phyloP scores from a whole-genome alignment of 1,140 invertebrate genomes.

The Eueides isabella region DNA sequence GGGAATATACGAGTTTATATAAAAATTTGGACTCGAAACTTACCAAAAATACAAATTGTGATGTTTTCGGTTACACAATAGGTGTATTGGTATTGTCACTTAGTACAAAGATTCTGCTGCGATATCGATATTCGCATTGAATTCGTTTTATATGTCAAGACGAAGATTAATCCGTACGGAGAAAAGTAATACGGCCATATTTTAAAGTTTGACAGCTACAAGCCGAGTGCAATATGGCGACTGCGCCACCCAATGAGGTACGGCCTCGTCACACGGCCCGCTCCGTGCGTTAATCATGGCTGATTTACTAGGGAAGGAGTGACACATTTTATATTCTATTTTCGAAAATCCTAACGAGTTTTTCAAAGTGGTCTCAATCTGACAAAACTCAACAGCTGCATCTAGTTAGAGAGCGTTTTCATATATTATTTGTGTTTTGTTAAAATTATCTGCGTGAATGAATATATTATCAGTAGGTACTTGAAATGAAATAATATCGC shows the following conservation, averaged over 20 bases:
- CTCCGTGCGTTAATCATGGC: conserved; percentile 76
- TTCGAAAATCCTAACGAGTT: conserved; percentile 77
- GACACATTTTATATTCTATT: conserved; percentile 82
- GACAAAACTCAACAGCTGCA: conserved; percentile 75
- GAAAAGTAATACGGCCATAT: conserved; percentile 68
- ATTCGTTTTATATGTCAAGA: conserved; percentile 72
- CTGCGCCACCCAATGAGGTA: conserved; percentile 78
- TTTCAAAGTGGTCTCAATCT: conserved; percentile 75
- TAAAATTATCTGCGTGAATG: conserved; percentile 76
- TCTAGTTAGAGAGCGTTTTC: conserved; percentile 76
- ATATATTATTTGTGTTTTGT: conserved; percentile 64
- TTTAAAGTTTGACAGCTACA: conserved; percentile 81
- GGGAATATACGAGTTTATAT: conserved; percentile 54
- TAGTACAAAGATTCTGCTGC: conserved; percentile 42
- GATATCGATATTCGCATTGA: conserved; percentile 49
- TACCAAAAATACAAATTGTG: conserved; percentile 41
- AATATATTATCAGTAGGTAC: conserved; percentile 37
- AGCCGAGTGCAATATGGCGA: conserved; percentile 79
- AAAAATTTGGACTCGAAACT: conserved; percentile 57
- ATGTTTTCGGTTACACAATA: conserved; percentile 45
- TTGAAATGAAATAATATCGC: conserved; percentile 51
- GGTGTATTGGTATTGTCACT: conserved; percentile 34
- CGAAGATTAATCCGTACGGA: conserved; percentile 67
- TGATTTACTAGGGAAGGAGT: conserved; percentile 80
- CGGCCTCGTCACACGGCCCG: conserved; percentile 73